Conservation (phyloP, 2,797 vertebrate species). For the Silurus lanzhouensis region DNA sequence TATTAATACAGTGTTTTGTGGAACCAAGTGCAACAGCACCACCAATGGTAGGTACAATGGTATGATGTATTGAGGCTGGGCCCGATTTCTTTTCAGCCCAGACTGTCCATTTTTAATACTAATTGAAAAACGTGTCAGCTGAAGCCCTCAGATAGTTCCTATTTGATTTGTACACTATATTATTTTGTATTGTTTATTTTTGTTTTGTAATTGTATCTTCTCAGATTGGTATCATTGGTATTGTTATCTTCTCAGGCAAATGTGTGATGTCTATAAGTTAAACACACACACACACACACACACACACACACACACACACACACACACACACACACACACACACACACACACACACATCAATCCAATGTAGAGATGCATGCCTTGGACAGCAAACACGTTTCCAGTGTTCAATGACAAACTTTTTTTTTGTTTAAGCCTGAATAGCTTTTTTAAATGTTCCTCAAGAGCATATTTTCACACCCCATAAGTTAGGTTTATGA, state of each 20-base stretch:
- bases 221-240: not conserved
- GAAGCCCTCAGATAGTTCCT: not conserved
- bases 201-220: too few species aligned
- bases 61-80: not conserved
- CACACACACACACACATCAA: not conserved
- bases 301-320: too few species aligned
- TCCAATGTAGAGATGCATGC: not conserved
- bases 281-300: too few species aligned
- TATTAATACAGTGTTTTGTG: not conserved
- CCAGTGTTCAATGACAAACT: not conserved
- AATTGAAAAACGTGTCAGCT: not conserved
- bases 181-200: not conserved
- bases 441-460: not conserved
- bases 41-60: not conserved
- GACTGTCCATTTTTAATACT: not conserved
- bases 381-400: not conserved
- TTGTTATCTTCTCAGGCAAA: not conserved
- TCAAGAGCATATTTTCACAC: constrained; percentile 13
- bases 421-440: not conserved
- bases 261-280: not conserved
- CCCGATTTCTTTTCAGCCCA: not conserved
- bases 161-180: not conserved
- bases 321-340: too few species aligned
- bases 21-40: not conserved
- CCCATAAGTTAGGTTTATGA: constrained; percentile 20